Conservation (phyloP, 2,113 vertebrate species). For the Myxocyprinus asiaticus region DNA sequence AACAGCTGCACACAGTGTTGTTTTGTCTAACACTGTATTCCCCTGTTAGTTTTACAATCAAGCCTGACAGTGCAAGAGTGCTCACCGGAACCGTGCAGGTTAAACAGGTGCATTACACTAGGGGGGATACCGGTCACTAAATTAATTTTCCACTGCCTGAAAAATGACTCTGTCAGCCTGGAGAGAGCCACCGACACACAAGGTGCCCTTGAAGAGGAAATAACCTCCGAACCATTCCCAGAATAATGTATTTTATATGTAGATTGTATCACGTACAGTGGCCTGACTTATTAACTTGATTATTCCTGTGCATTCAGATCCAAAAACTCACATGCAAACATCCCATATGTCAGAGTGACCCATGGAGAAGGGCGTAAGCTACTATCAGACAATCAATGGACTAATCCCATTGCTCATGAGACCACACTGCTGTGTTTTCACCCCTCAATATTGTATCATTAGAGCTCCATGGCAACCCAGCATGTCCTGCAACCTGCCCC, state of each 20-base stretch:
- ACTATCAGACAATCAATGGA: neutral
- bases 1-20: neutral
- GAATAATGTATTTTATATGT: neutral
- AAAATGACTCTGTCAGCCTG: constrained; percentile 70
- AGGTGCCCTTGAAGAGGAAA: constrained; percentile 67
- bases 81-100: constrained; percentile 51
- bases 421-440: neutral
- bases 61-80: neutral
- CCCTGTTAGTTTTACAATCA: neutral
- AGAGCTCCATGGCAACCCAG: constrained; percentile 31
- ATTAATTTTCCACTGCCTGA: constrained; percentile 66
- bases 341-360: neutral
- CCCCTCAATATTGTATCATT: constrained; percentile 26
- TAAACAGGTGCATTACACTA: constrained; percentile 62
- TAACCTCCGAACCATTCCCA: constrained; percentile 25
- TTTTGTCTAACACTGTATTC: neutral
- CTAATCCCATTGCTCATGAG: constrained; percentile 12
- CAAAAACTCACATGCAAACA: neutral
- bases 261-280: neutral
- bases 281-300: neutral
- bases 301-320: neutral
- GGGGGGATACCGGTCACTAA: constrained; percentile 50
- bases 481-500: constrained; percentile 1
- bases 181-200: constrained; percentile 61
- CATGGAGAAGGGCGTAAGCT: neutral